These are phyloP conservation scores for Tokudaia muenninki DNA, from an alignment of 2,797 vertebrate species.

Conservation along the genomic window DNA sequence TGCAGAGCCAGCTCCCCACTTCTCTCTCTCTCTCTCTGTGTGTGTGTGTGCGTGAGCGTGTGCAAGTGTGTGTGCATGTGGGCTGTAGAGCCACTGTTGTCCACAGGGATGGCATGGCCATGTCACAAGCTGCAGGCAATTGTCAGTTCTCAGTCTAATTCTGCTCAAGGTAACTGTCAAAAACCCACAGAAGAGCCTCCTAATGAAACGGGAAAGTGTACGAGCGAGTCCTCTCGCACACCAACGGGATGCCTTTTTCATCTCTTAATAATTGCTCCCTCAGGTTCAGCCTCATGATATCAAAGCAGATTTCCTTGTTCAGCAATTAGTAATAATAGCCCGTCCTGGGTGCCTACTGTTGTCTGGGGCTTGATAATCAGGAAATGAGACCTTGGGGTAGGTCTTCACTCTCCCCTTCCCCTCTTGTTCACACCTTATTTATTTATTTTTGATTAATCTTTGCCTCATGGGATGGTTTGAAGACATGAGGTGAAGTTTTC, in stretches of 20 bases:
- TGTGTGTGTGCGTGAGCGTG: too few species aligned
- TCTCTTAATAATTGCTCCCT: slow-evolving; percentile 83
- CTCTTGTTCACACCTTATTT: not conserved
- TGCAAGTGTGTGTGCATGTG: too few species aligned
- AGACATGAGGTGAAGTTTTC: not conserved
- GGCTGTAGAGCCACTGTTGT: not conserved
- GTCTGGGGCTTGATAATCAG: not conserved
- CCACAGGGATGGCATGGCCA: slow-evolving; percentile 4
- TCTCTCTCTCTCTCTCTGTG: not conserved
- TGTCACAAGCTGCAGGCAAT: slow-evolving; percentile 66
- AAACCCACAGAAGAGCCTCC: slow-evolving; percentile 75
- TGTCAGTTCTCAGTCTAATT: slow-evolving; percentile 57
- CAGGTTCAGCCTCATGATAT: slow-evolving; percentile 71
- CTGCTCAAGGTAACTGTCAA: slow-evolving; percentile 86
- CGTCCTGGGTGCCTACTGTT: not conserved
- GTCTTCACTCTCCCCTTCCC: not conserved
- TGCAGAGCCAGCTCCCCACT: not conserved
- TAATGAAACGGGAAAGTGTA: slow-evolving; percentile 79
- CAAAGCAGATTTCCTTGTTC: slow-evolving; percentile 78
- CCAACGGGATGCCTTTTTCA: slow-evolving; percentile 70
- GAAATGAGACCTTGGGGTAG: not conserved
- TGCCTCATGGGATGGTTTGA: not conserved
- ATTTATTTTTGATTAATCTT: not conserved
- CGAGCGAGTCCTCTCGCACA: slow-evolving; percentile 55
- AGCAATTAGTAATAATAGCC: slow-evolving; percentile 69